These are phyloP conservation scores for Percina caprodes DNA, from an alignment of 2,113 vertebrate genomes.

Conservation along the genomic window DNA sequence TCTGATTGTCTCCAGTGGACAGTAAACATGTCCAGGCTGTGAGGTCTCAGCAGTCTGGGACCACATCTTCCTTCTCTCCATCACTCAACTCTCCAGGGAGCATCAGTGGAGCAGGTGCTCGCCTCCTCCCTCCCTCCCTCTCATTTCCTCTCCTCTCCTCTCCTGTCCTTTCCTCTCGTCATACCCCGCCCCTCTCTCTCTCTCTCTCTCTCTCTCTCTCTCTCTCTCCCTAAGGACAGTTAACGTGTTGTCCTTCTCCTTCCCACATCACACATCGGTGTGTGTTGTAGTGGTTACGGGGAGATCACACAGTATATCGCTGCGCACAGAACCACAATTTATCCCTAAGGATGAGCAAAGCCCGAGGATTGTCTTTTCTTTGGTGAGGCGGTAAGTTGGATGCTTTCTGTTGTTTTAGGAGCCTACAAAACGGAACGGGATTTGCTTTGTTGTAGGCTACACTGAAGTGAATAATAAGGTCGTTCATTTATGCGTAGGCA, in stretches of 20 bases:
- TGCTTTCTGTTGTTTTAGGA: slow-evolving; percentile 39
- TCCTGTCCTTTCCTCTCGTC: not conserved
- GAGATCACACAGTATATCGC: slow-evolving; percentile 24
- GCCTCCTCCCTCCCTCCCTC: slow-evolving; percentile 6
- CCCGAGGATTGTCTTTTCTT: slow-evolving; percentile 15
- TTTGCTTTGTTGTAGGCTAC: slow-evolving; percentile 13
- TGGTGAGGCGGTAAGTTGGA: slow-evolving; percentile 67
- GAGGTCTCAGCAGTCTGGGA: slow-evolving; percentile 72
- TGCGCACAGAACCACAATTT: slow-evolving; percentile 16
- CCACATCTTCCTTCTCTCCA: slow-evolving; percentile 69
- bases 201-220: slow-evolving; percentile 29
- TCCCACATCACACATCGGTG: slow-evolving; percentile 45
- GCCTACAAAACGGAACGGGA: slow-evolving; percentile 3
- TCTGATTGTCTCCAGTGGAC: slow-evolving; percentile 70
- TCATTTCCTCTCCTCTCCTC: slow-evolving; percentile 3
- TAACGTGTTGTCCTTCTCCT: slow-evolving; percentile 69
- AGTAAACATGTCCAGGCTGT: slow-evolving; percentile 76
- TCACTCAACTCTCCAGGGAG: slow-evolving; percentile 74
- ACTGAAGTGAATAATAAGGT: not conserved
- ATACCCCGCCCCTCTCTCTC: slow-evolving; percentile 35
- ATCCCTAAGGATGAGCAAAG: slow-evolving; percentile 51
- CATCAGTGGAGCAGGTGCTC: slow-evolving; percentile 79
- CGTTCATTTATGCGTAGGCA: not conserved
- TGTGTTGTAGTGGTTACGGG: slow-evolving; percentile 27
- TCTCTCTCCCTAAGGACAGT: slow-evolving; percentile 52